A percentile compares a stretch with the other conserved stretches of the same genome.
Evolutionary conservation across 2,113 vertebrate genomes (phyloP).

Genomic region (Pavo muticus): DNA sequence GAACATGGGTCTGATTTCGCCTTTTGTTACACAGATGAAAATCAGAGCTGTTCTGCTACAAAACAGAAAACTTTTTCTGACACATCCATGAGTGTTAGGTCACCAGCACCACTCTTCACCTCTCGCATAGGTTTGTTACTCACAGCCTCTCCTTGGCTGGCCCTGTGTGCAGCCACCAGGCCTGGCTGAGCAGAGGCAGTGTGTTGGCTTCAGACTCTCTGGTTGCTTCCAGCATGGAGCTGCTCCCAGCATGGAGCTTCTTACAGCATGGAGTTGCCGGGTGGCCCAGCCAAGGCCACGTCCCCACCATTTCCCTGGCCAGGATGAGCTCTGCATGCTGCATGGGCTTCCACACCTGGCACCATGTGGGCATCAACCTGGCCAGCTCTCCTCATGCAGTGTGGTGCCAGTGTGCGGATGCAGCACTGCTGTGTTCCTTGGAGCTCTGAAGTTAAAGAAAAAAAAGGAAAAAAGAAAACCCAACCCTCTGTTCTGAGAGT

Average conservation of each 20-base stretch:
- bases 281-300: rapidly evolving
- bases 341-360: background rate
- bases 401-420: background rate
- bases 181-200: rapidly evolving
- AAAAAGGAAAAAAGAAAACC: background rate
- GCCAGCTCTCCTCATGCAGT: background rate
- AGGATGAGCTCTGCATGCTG: background rate
- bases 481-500: background rate
- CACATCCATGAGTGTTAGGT: background rate
- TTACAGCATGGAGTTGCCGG: background rate
- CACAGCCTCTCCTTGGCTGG: background rate
- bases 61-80: background rate
- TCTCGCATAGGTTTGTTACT: background rate
- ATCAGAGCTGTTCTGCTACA: background rate
- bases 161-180: background rate
- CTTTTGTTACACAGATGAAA: background rate
- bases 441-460: background rate
- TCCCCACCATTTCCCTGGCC: background rate
- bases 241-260: background rate
- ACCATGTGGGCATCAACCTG: no score
- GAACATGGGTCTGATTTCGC: background rate
- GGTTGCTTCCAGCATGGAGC: background rate
- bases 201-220: rapidly evolving
- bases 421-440: background rate
- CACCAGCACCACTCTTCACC: rapidly evolving